phyloP scores from a whole-genome alignment of 1,140 invertebrate genomes.

The Atta texana region DNA sequence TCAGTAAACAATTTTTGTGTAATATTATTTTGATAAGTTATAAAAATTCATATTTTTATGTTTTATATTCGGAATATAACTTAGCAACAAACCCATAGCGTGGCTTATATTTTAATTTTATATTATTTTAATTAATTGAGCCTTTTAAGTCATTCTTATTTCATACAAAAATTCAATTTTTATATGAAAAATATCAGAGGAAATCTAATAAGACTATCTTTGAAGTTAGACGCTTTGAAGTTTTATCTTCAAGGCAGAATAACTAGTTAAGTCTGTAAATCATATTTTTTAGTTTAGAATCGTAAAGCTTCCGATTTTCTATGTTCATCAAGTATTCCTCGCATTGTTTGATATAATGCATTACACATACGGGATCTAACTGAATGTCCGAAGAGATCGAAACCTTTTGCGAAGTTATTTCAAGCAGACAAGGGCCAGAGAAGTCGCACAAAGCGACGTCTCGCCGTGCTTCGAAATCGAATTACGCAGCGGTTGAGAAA shows the following conservation, averaged over 20 bases:
- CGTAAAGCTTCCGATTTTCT: background rate
- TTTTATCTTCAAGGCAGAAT: background rate
- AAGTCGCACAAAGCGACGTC: slow-evolving; percentile 52
- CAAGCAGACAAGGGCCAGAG: slow-evolving; percentile 33
- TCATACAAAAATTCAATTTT: background rate
- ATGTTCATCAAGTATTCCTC: background rate
- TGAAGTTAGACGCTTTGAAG: background rate
- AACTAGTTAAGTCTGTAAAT: slow-evolving; percentile 1
- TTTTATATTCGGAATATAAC: too few species aligned
- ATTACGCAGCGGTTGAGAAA: slow-evolving; percentile 61
- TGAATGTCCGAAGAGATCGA: slow-evolving; percentile 27
- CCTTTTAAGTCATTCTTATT: too few species aligned
- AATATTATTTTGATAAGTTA: background rate
- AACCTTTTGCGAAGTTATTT: slow-evolving; percentile 60
- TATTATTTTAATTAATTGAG: too few species aligned
- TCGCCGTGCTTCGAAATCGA: slow-evolving; percentile 58
- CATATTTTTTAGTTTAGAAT: slow-evolving; percentile 4
- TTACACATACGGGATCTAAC: background rate
- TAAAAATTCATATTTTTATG: too few species aligned
- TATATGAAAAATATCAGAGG: background rate
- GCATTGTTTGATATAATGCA: slow-evolving; percentile 20
- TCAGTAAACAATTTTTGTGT: background rate
- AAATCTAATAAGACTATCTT: background rate
- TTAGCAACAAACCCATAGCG: too few species aligned
- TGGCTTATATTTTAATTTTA: too few species aligned